A percentile compares a stretch with the other conserved stretches of the same genome.
These are phyloP conservation scores for Gymnocephalus cernua DNA, from an alignment of 2,113 vertebrate species.

Conservation along the genomic window DNA sequence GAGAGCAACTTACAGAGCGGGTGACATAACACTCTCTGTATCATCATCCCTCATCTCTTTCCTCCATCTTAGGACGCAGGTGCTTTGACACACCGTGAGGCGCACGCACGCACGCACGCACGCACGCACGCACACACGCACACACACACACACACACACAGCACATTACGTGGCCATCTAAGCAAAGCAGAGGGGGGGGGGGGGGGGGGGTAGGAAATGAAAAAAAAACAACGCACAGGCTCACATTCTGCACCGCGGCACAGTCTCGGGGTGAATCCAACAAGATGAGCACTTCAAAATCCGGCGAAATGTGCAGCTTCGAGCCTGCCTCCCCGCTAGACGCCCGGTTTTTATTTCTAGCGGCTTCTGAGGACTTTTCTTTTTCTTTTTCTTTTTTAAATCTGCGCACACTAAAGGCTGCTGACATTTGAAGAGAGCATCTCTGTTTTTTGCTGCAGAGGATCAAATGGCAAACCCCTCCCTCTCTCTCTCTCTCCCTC, in stretches of 20 bases:
- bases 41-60: constrained; percentile 77
- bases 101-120: constrained; percentile 42
- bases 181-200: constrained; percentile 49
- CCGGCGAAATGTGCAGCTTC: constrained; percentile 18
- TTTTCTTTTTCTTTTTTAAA: constrained; percentile 39
- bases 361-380: constrained; percentile 62
- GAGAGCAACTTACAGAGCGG: constrained; percentile 42
- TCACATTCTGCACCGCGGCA: constrained; percentile 21
- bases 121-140: constrained; percentile 42
- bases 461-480: constrained; percentile 84
- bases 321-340: neutral
- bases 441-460: constrained; percentile 84
- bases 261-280: constrained; percentile 29
- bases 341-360: constrained; percentile 15
- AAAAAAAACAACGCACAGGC: constrained; percentile 28
- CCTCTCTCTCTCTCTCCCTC: constrained; percentile 62
- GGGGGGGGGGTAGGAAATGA: neutral
- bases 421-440: constrained; percentile 87
- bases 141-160: constrained; percentile 46
- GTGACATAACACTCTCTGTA: constrained; percentile 66
- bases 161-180: constrained; percentile 74
- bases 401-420: constrained; percentile 78
- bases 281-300: constrained; percentile 27
- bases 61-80: constrained; percentile 88
- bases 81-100: constrained; percentile 78